Evolutionary conservation across 2,797 vertebrate species (phyloP).

Genomic region (Uromys caudimaculatus): DNA sequence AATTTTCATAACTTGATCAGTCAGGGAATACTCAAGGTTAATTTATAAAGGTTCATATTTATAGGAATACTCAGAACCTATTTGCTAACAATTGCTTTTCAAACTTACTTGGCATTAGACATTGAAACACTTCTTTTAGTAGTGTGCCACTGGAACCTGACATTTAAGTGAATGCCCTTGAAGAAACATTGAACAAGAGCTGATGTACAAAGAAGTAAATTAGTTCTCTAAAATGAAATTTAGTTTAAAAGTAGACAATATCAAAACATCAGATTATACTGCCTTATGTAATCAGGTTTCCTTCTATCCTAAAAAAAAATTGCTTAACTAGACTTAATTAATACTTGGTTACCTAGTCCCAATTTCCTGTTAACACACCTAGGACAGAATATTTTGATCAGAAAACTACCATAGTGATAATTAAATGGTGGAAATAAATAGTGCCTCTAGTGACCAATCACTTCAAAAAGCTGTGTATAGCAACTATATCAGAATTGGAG

Average conservation of each 20-base stretch:
- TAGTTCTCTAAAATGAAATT: constrained; percentile 36
- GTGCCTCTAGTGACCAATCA: neutral
- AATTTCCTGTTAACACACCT: neutral
- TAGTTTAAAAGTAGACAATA: constrained; percentile 24
- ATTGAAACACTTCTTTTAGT: constrained; percentile 36
- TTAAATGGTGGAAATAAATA: neutral
- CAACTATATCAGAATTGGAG: neutral
- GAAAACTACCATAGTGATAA: neutral
- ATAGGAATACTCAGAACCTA: constrained; percentile 34
- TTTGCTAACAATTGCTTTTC: constrained; percentile 31
- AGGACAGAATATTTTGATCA: neutral
- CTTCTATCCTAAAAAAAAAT: neutral
- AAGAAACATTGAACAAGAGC: constrained; percentile 14
- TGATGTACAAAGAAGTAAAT: neutral
- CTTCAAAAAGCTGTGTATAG: neutral
- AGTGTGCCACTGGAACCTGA: neutral
- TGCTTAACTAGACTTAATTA: constrained; percentile 27
- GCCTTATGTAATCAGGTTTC: neutral
- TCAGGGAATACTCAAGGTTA: constrained; percentile 4
- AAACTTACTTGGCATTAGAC: constrained; percentile 38
- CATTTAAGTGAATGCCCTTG: neutral
- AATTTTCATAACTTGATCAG: constrained; percentile 6
- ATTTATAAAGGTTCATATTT: constrained; percentile 56
- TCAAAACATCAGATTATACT: constrained; percentile 4
- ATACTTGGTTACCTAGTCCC: neutral